Conservation (phyloP, 2,797 vertebrate genomes). For the Protosalanx chinensis region DNA sequence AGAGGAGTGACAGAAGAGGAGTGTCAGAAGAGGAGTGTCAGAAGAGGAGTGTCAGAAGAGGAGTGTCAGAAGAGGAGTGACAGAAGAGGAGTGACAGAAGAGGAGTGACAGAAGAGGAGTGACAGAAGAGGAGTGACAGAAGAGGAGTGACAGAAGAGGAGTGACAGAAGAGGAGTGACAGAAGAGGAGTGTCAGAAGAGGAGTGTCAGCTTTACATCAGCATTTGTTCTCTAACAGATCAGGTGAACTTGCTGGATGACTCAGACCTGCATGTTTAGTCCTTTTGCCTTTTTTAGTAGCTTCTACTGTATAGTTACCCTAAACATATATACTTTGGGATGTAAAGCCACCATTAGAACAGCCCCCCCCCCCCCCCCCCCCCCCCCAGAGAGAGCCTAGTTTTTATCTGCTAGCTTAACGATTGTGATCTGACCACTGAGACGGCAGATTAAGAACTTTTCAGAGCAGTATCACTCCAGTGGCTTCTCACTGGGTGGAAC, state of each 20-base stretch:
- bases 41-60: slow-evolving; percentile 31
- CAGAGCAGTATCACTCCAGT: not conserved
- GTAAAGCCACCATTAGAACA: not conserved
- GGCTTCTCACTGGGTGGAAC: not conserved
- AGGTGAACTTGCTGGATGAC: slow-evolving; percentile 19
- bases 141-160: too few species aligned
- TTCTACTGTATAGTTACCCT: not conserved
- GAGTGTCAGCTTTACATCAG: slow-evolving; percentile 32
- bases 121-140: too few species aligned
- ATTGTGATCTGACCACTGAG: slow-evolving; percentile 15
- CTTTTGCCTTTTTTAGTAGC: not conserved
- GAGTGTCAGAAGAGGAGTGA: slow-evolving; percentile 26
- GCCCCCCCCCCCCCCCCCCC: not conserved
- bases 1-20: too few species aligned
- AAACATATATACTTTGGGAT: not conserved
- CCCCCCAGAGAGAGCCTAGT: not conserved
- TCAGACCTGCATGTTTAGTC: slow-evolving; percentile 15
- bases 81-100: too few species aligned
- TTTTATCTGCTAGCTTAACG: slow-evolving; percentile 1
- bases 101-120: slow-evolving; percentile 29
- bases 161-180: slow-evolving; percentile 21
- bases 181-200: slow-evolving; percentile 17
- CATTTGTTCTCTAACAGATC: slow-evolving; percentile 27
- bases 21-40: slow-evolving; percentile 28
- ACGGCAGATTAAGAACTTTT: not conserved